Evolutionary conservation across 1,140 invertebrate genomes (phyloP), one percentile per base, ranked within the genome.

Genomic region (Drosophila pachea): DNA sequence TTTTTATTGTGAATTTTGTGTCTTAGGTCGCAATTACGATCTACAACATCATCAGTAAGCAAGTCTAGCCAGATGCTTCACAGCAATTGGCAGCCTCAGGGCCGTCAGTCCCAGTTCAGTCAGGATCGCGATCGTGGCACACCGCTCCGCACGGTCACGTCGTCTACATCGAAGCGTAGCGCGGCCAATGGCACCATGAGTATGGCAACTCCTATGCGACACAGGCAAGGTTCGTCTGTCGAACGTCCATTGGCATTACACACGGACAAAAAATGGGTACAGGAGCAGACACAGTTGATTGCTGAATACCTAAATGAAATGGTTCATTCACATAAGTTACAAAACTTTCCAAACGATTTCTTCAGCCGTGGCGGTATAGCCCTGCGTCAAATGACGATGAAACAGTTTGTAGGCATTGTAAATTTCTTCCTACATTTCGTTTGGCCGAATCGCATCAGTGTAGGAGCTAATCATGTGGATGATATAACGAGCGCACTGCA

Each of bases 201-300:
- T 22, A 70, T 12, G 0, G 32, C 33, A 8, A 78, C 78, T 2
- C 71, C 78, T 7, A n/a, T 67, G 33, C 54, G 49, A 5, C 63
- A 65, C 4, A 60, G 74, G 7, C 70, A 66, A 32, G 56, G 47
- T 9, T 61, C 76, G 6, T 81, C 82, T 1, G 69, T 70, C 7
- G 87, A 88, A 14, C 82, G 86, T 2, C 38, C 56, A 0, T 36
- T 68, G n/a, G 47, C 58, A 1, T 58, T 61, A 16, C 82, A 89
- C 32, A 73, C 75, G 8, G 88, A 89, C 22, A 89, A 89, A 42
- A 88, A 77, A 35, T 89, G 87, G 87, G 77, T 89, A 22, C 73
- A 86, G 16, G 88, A 88, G 48, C 70, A 77, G n/a, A 43, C 77
- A 0, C 78, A 78, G 40, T 61, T 67, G 4, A 78, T 89, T 4